Evolutionary conservation across 2,797 vertebrate genomes (phyloP).

Genomic region (Poecilia velifera): DNA sequence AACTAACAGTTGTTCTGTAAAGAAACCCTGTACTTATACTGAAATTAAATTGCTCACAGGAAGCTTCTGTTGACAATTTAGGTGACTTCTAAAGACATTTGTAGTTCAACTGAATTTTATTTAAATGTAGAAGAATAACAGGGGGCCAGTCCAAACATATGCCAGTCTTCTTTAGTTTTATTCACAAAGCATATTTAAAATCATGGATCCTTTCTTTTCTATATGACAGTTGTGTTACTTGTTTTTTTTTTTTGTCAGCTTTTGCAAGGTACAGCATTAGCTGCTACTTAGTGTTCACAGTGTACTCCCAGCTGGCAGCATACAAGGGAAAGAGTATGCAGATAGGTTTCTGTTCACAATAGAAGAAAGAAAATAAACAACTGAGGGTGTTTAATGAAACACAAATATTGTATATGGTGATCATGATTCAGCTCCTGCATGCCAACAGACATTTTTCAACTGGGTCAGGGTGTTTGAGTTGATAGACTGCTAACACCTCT

Average conservation of each 20-base stretch:
- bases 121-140: not conserved
- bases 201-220: not conserved
- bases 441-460: not conserved
- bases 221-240: not conserved
- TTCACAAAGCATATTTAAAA: not conserved
- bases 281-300: slow-evolving; percentile 2
- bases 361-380: not conserved
- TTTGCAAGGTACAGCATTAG: not conserved
- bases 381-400: not conserved
- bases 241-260: not conserved
- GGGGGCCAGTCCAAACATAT: not conserved
- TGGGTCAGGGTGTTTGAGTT: slow-evolving; percentile 1
- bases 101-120: not conserved
- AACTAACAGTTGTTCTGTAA: not conserved
- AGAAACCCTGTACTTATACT: not conserved
- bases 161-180: not conserved
- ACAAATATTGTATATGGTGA: not conserved
- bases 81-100: not conserved
- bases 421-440: not conserved
- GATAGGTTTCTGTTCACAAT: slow-evolving; percentile 69
- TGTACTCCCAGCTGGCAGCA: slow-evolving; percentile 13
- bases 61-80: not conserved
- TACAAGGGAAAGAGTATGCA: slow-evolving; percentile 33
- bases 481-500: not conserved
- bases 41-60: not conserved